Evolutionary conservation across 1,140 invertebrate species (phyloP).

Genomic region (Plodia interpunctella): DNA sequence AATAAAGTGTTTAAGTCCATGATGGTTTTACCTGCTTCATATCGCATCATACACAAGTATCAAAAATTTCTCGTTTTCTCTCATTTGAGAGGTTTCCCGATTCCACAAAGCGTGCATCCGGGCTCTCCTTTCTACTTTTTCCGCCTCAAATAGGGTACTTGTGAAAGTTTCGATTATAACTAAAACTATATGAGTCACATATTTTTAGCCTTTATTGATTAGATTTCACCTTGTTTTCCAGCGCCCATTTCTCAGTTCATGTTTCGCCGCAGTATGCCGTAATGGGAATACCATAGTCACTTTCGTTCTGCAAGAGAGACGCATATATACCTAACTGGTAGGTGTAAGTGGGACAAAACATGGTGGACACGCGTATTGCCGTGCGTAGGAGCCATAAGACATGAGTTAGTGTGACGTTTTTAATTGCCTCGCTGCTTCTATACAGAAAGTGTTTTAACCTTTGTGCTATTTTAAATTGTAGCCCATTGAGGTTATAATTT

Average conservation of each 20-base stretch:
- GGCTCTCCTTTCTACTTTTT: too few relatives aligned
- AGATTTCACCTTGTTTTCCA: background rate
- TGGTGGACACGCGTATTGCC: conserved; percentile 5
- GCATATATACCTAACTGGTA: background rate
- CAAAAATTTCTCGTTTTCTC: too few relatives aligned
- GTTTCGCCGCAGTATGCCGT: background rate
- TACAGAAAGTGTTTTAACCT: conserved; percentile 1
- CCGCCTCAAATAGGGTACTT: too few relatives aligned
- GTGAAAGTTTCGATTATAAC: too few relatives aligned
- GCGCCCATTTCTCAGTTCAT: background rate
- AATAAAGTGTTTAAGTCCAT: too few relatives aligned
- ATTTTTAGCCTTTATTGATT: background rate
- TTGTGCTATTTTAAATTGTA: conserved; percentile 1
- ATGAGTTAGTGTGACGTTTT: conserved; percentile 6
- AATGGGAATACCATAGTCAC: conserved; percentile 8
- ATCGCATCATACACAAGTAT: too few relatives aligned
- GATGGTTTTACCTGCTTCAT: too few relatives aligned
- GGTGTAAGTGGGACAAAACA: conserved; percentile 2
- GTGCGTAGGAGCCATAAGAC: conserved; percentile 9
- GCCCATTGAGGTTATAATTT: background rate
- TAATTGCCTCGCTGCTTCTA: background rate
- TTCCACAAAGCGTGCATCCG: too few relatives aligned
- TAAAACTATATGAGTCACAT: too few relatives aligned
- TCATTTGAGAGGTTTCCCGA: too few relatives aligned
- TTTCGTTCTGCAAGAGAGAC: conserved; percentile 6